Evolutionary conservation across 2,888 invertebrate species (phyloP).

Genomic region (Atethmia centrago): DNA sequence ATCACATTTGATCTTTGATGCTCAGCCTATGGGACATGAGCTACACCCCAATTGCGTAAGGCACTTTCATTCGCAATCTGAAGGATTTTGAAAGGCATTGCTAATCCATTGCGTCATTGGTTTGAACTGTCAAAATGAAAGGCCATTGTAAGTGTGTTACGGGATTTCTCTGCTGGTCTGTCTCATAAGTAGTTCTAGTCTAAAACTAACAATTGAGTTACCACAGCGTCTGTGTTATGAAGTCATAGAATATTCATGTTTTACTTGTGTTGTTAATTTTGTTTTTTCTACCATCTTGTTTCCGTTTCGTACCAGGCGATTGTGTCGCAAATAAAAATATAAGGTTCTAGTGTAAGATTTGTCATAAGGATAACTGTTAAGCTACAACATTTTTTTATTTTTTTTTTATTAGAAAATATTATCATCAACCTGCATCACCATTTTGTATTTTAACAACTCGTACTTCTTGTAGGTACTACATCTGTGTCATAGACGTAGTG

Average conservation of each 20-base stretch:
- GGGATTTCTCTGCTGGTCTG: conserved; percentile 33
- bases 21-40: conserved; percentile 34
- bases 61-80: neutral
- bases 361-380: conserved; percentile 30
- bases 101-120: neutral
- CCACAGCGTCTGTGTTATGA: conserved; percentile 58
- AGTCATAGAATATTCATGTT: conserved; percentile 49
- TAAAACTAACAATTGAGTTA: conserved; percentile 65
- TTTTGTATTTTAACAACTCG: conserved; percentile 24
- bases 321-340: conserved; percentile 24
- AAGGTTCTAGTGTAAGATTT: conserved; percentile 45
- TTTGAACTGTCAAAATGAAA: neutral
- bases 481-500: conserved; percentile 23
- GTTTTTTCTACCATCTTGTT: conserved; percentile 27
- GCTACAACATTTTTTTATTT: conserved; percentile 15
- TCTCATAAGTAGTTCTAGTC: conserved; percentile 66
- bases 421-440: conserved; percentile 2
- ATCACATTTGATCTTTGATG: conserved; percentile 41
- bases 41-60: neutral
- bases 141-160: neutral
- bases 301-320: conserved; percentile 8
- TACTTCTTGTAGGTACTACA: conserved; percentile 7
- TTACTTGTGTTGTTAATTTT: conserved; percentile 31
- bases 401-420: conserved; percentile 3
- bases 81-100: neutral